Base-by-base conservation (phyloP, 2,888 invertebrate genomes). In the Amphiduros pacificus region DNA sequence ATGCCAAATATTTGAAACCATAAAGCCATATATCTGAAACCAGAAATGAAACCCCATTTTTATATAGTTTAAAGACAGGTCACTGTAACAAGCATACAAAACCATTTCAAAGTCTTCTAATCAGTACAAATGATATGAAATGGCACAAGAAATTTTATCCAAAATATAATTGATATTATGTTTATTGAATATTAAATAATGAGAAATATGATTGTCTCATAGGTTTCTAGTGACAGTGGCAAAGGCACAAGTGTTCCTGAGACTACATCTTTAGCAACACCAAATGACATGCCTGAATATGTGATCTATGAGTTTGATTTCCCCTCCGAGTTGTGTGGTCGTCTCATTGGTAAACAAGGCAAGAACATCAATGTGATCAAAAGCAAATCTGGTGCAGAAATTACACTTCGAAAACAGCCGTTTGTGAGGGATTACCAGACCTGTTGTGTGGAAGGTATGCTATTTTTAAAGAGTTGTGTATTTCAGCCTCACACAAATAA, bases 321-420 rank as follows among this genome's bases (percentile, higher is more conserved):
- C 61, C 84, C 84, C 2, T 74, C 80, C 52, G 77, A 85, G 61
- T 84, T 93, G 68, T 92, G 94, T 63, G 95, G 95, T 22, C 88
- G 90, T 62, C 85, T 96, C 71, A 94, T 95, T 80, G 96, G 96
- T 44, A 89, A 88, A 73, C 88, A 89, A 72, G 94, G 94, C 49
- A 85, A 87, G 44, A 91, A 90, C 83, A 89, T 96, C n/a, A 89
- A 90, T 68, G 87, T 87, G 75, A 90, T 85, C 44, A 91, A 91
- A 80, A 85, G 87, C 31, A 89, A 89, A 79, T 90, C 93, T 1
- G 88, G 90, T 70, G 91, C 93, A 24, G 89, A 87, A 76, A 89
- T 95, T 55, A 84, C 88, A 70, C 88, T 96, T n/a, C 89, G 89
- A 77, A 87, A 89, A 76, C 91, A 92, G 84, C 90, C 90, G 17